Evolutionary conservation across 2,888 invertebrate species (phyloP), one percentile per base, ranked within the genome.

Genomic region (Tetheella fluctuosa): DNA sequence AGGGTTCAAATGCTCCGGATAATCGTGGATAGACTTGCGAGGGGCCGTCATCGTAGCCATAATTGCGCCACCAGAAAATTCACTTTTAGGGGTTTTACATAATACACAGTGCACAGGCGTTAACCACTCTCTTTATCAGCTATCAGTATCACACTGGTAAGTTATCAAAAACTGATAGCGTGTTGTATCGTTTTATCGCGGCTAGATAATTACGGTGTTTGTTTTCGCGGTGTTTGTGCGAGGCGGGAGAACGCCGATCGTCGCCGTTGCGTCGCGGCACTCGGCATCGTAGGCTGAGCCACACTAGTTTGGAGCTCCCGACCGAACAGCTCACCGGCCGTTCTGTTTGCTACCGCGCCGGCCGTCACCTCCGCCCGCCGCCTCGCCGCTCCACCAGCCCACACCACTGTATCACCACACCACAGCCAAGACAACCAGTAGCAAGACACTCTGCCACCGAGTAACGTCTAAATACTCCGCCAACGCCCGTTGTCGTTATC

Each of bases 1-100:
- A 23, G 96, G 96, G 87, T 96, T 96, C 67, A 96, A 90, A 83
- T 96, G 96, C 79, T 96, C 96, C 54, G 96, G 96, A 84, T 96
- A 96, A 83, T 96, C 95, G 81, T 95, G 94, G 73, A 95, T 94
- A 57, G 95, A 95, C 82, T 94, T 94, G 71, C 94, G 91, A 60
- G 90, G 79, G 68, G 81, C 85, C 66, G 91, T 88, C 85, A 86
- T 85, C 62, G 88, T 75, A 66, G 90, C 85, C 91, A 93, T 91
- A 72, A 74, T 87, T 79, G 69, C 73, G 70, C 65, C 65, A 79
- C 69, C 73, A 77, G 73, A 70, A 72, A 81, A 77, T 78, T 74
- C 79, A 82, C 79, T 78, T 79, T 79, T 71, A 71, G 62, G 20
- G 70, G 65, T 82, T 90, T 92, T 91, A 92, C 91, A 92, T 93